Percentiles rank a stretch among this genome's conserved stretches.
Conservation (phyloP, 2,113 vertebrate genomes). For the Protobothrops mucrosquamatus region DNA sequence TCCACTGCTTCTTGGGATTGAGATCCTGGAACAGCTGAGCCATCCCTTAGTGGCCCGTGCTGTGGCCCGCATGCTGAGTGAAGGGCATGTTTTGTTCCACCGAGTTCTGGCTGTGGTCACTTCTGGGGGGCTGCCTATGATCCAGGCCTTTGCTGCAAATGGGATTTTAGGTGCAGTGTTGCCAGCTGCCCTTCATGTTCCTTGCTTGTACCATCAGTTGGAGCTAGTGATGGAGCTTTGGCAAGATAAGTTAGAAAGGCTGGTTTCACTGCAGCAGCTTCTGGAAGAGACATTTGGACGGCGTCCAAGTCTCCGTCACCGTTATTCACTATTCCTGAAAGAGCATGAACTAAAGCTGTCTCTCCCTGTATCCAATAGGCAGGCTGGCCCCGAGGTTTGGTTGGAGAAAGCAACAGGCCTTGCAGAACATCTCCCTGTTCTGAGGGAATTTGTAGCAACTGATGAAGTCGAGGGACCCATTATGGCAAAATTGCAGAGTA, state of each 20-base stretch:
- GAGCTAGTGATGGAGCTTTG: conserved; percentile 19
- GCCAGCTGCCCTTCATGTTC: neutral
- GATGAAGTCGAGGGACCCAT: neutral
- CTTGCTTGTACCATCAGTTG: conserved; percentile 3
- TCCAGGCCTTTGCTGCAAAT: conserved; percentile 7
- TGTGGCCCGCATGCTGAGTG: neutral
- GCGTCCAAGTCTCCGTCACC: neutral
- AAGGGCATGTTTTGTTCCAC: conserved; percentile 8
- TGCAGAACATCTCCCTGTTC: neutral
- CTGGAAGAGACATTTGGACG: neutral
- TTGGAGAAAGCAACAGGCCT: neutral
- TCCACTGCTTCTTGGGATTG: conserved; percentile 4
- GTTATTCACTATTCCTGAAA: neutral
- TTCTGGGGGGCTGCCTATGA: neutral
- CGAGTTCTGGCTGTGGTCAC: conserved; percentile 11
- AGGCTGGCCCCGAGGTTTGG: neutral
- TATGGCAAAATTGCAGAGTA: neutral
- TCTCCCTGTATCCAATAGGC: neutral
- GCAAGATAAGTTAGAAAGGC: conserved; percentile 5
- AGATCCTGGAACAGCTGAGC: conserved; percentile 6
- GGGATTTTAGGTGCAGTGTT: conserved; percentile 4
- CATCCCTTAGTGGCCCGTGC: neutral
- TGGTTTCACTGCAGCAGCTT: neutral
- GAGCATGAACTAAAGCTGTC: neutral
- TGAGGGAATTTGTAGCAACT: neutral